phyloP scores from a whole-genome alignment of 1,140 invertebrate genomes.

The Stegodyphus mimosarum region DNA sequence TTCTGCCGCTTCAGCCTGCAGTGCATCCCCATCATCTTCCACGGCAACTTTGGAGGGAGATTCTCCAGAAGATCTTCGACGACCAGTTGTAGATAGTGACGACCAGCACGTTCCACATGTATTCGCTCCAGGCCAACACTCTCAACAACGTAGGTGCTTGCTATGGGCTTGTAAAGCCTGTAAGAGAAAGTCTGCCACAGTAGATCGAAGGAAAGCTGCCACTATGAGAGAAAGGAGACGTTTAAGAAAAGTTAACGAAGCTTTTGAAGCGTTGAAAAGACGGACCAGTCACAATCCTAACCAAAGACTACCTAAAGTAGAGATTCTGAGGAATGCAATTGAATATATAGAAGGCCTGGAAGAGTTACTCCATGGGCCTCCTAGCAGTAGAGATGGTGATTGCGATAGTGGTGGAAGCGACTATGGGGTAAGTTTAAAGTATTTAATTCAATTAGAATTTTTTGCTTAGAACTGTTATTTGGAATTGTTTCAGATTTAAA shows the following conservation, averaged over 20 bases:
- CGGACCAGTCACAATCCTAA: conserved; percentile 93
- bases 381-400: conserved; percentile 26
- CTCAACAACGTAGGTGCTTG: conserved; percentile 76
- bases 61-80: conserved; percentile 26
- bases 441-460: neutral
- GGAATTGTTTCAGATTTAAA: too few relatives aligned
- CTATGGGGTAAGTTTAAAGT: conserved; percentile 38
- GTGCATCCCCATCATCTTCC: conserved; percentile 12
- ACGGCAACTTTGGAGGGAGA: neutral
- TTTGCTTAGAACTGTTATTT: neutral
- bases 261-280: conserved; percentile 93
- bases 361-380: conserved; percentile 76
- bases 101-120: conserved; percentile 69
- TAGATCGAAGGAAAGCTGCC: conserved; percentile 94
- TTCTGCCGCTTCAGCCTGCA: conserved; percentile 14
- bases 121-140: conserved; percentile 68
- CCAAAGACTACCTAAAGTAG: conserved; percentile 95
- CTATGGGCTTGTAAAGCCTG: conserved; percentile 97
- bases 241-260: conserved; percentile 96
- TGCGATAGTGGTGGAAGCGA: conserved; percentile 48
- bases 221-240: conserved; percentile 91
- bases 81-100: conserved; percentile 7
- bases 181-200: conserved; percentile 92
- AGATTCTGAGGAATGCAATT: conserved; percentile 95
- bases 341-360: conserved; percentile 97